phyloP scores from a whole-genome alignment of 2,888 invertebrate genomes.

The Pecten maximus region DNA sequence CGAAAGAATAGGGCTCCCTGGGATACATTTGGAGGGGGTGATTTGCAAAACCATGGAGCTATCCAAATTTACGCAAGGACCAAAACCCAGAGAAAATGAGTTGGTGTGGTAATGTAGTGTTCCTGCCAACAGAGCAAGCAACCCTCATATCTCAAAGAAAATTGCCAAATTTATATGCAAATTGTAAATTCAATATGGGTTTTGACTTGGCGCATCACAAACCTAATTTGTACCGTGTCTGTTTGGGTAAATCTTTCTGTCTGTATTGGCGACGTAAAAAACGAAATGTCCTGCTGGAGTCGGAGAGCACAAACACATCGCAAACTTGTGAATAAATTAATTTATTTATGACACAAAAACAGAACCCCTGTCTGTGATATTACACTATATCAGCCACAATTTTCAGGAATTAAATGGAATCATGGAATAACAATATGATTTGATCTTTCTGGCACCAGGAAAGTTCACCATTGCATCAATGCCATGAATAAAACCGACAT shows the following conservation, averaged over 20 bases:
- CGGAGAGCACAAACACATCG: background rate
- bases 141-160: constrained; percentile 29
- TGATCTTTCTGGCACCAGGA: background rate
- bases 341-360: constrained; percentile 6
- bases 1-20: background rate
- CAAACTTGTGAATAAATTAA: background rate
- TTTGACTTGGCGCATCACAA: constrained; percentile 25
- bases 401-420: background rate
- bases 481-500: background rate
- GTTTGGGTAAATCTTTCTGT: background rate
- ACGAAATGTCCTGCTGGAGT: background rate
- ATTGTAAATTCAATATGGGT: constrained; percentile 35
- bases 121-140: constrained; percentile 24
- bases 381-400: background rate
- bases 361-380: background rate
- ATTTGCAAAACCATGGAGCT: background rate
- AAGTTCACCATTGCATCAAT: background rate
- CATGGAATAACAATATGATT: background rate
- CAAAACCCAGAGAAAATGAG: background rate
- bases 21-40: constrained; percentile 9
- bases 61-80: background rate
- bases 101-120: background rate
- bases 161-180: constrained; percentile 30
- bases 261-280: background rate
- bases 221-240: background rate